A percentile compares a stretch with the other conserved stretches of the same genome.
Evolutionary conservation across 1,140 invertebrate genomes (phyloP).

Genomic region (Maconellicoccus hirsutus): DNA sequence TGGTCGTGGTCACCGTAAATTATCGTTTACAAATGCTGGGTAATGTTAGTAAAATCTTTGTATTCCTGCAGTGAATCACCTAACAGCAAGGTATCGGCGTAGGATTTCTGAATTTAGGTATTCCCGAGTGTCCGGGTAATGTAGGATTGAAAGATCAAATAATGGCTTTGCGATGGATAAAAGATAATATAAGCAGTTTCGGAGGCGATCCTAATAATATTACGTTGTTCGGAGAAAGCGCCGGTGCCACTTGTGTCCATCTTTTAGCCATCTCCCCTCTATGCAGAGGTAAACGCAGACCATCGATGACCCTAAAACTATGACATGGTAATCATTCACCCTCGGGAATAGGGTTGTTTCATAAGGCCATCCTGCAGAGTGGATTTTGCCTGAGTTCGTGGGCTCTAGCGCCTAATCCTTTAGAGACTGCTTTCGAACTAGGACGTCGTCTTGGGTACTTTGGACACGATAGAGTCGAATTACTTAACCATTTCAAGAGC

Average conservation of each 20-base stretch:
- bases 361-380: slow-evolving; percentile 26
- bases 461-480: neutral
- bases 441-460: neutral
- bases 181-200: slow-evolving; percentile 72
- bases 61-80: too few species aligned
- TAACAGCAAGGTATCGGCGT: neutral
- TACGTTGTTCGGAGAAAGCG: slow-evolving; percentile 76
- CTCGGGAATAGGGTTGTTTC: slow-evolving; percentile 26
- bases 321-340: slow-evolving; percentile 11
- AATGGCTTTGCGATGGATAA: slow-evolving; percentile 72
- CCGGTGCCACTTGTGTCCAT: slow-evolving; percentile 60
- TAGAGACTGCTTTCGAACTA: neutral
- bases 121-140: slow-evolving; percentile 62
- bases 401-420: neutral
- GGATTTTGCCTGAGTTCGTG: neutral
- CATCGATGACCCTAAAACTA: too few species aligned
- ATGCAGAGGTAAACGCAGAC: slow-evolving; percentile 35
- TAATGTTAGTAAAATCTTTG: too few species aligned
- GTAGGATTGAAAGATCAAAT: slow-evolving; percentile 83
- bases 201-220: slow-evolving; percentile 76
- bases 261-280: slow-evolving; percentile 51
- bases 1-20: slow-evolving; percentile 65
- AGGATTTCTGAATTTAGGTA: slow-evolving; percentile 44
- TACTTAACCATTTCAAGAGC: neutral
- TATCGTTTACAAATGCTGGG: slow-evolving; percentile 58